Evolutionary conservation across 2,113 vertebrate species (phyloP), one percentile per base, ranked within the genome.

Genomic region (Pseudopodoces humilis): DNA sequence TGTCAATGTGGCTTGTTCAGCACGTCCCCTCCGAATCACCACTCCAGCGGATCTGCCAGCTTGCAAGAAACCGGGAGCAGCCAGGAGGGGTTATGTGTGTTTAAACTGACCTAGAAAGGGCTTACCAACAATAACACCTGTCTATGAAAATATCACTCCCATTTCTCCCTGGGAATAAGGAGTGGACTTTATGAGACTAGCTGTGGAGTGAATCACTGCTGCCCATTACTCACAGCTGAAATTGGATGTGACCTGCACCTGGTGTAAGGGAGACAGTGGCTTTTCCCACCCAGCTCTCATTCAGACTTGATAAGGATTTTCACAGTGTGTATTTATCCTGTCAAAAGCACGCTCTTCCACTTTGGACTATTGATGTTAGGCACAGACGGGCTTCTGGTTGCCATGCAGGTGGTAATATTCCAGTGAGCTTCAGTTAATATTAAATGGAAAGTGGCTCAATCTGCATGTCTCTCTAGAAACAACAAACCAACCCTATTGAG

Each of bases 31-130:
- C 30, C 55, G 1, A 63, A 71, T 22, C 78, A 28, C 24, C 2
- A 0, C 39, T 50, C 43, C 13, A 7, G 33, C 23, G 65, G 44
- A 67, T 55, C 86, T 70, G 52, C 75, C 63, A 50, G 55, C 28
- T 58, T 52, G 33, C 25, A 3, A 0, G 24, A 30, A 52, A 44
- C 52, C 88, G 80, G 80, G 69, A 84, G 31, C 5, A 39, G 28
- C 86, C 83, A 76, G 62, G 16, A 68, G 86, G 41, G 62, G 78
- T 82, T 74, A 47, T 6, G 3, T 10, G 19, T 63, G 46, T 75
- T 91, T 84, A 87, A 82, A 46, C 74, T 94, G 84, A 91, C 87
- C 86, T 84, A 72, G 64, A 92, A 94, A 93, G 56, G 67, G 23
- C 60, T 63, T 37, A 82, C 23, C 28, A 74, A 22, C 72, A 91